phyloP scores from a whole-genome alignment of 2,888 invertebrate genomes.

The Gastrophysa polygoni region DNA sequence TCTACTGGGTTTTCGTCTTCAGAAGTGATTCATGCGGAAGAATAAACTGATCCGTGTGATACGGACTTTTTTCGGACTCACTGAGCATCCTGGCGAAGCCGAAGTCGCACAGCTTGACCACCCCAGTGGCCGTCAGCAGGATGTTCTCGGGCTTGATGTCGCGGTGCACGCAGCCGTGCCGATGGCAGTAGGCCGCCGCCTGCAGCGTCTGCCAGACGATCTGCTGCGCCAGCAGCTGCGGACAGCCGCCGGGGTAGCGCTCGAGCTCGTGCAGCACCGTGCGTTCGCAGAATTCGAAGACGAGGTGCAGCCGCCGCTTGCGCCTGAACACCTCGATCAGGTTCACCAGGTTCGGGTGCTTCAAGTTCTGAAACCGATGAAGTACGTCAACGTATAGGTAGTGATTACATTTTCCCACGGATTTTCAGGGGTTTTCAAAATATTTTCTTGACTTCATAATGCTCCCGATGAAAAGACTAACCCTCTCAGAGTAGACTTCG shows the following conservation, averaged over 20 bases:
- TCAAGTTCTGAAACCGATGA: slow-evolving; percentile 77
- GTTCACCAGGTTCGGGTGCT: slow-evolving; percentile 97
- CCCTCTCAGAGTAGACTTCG: too few relatives aligned
- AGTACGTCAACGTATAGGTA: too few relatives aligned
- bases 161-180: slow-evolving; percentile 93
- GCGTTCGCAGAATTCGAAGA: slow-evolving; percentile 98
- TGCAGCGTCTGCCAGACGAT: slow-evolving; percentile 95
- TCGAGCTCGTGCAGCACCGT: slow-evolving; percentile 97
- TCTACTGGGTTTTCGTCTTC: too few relatives aligned
- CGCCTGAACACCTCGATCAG: slow-evolving; percentile 96
- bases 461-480: too few relatives aligned
- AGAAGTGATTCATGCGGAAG: too few relatives aligned
- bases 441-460: too few relatives aligned
- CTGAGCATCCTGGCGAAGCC: slow-evolving; percentile 97
- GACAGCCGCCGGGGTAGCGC: slow-evolving; percentile 83
- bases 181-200: slow-evolving; percentile 96
- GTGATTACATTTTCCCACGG: too few relatives aligned
- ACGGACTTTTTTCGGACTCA: too few relatives aligned
- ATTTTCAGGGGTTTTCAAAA: too few relatives aligned
- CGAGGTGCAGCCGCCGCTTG: slow-evolving; percentile 93
- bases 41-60: too few relatives aligned
- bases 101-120: slow-evolving; percentile 97
- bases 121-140: slow-evolving; percentile 87
- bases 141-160: slow-evolving; percentile 99
- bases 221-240: slow-evolving; percentile 87